phyloP scores from a whole-genome alignment of 2,888 invertebrate species.

The Stegophylla sp. region DNA sequence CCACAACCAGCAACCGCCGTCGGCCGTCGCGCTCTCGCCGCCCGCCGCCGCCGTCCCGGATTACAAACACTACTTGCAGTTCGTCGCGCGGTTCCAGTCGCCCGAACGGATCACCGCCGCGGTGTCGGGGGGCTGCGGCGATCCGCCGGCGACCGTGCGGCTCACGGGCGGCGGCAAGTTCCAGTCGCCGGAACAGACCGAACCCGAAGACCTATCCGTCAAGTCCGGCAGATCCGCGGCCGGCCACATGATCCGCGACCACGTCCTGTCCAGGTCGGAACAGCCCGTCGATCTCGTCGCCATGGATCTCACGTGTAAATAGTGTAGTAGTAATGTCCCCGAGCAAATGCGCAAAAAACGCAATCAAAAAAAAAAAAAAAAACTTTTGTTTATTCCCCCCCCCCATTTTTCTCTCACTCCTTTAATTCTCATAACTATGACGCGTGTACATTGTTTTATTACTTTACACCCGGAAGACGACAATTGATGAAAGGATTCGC shows the following conservation, averaged over 20 bases:
- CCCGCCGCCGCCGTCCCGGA: slow-evolving; percentile 63
- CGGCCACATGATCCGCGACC: slow-evolving; percentile 16
- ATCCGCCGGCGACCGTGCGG: slow-evolving; percentile 39
- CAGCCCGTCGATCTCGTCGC: slow-evolving; percentile 27
- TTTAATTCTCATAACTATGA: too few species aligned
- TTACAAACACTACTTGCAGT: slow-evolving; percentile 63
- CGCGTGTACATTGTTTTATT: too few species aligned
- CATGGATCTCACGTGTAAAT: slow-evolving; percentile 57
- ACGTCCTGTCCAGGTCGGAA: slow-evolving; percentile 8
- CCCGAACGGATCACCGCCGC: slow-evolving; percentile 12
- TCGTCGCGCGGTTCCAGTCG: slow-evolving; percentile 47
- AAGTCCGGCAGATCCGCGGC: slow-evolving; percentile 64
- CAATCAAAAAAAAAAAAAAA: neutral
- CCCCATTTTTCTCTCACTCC: too few species aligned
- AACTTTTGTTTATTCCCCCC: too few species aligned
- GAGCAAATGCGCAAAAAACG: too few species aligned
- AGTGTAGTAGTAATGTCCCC: too few species aligned
- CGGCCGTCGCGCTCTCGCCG: slow-evolving; percentile 63
- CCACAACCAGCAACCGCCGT: slow-evolving; percentile 63
- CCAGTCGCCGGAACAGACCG: slow-evolving; percentile 80
- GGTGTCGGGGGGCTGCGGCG: neutral
- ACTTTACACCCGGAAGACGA: too few species aligned
- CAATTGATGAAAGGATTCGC: too few species aligned
- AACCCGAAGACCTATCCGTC: slow-evolving; percentile 89
- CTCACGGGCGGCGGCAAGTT: slow-evolving; percentile 60